Evolutionary conservation across 2,797 vertebrate species (phyloP), one percentile per base, ranked within the genome.

Genomic region (Spondyliosoma cantharus): DNA sequence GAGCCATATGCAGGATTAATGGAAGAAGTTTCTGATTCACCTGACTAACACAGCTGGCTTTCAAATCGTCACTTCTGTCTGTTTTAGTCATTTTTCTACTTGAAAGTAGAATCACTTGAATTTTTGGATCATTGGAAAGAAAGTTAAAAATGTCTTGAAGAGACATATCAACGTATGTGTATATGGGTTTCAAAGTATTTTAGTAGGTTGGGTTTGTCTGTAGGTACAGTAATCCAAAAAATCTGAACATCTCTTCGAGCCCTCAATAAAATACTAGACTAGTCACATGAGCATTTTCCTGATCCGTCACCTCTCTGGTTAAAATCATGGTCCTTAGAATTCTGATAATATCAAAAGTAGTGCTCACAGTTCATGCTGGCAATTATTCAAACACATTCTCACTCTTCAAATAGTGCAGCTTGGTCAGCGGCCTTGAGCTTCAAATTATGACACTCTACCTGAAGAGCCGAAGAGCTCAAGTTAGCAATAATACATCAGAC

Each of bases 1-100:
- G 57, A 43, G 4, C n/a, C 3, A 43, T 32, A 37, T 22, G 22
- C n/a, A 54, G 67, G 43, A 70, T 69, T 84, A 76, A 78, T 74
- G 70, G 71, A 73, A 4, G 56, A 75, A 16, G 59, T 54, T 45
- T 74, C 67, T 50, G 70, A 84, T 59, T 71, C 15, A 71, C 58
- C 68, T 17, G 59, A 63, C 52, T 54, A 19, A 68, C 68, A 49
- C 4, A n/a, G 25, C n/a, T 22, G 58, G 12, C 50, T 63, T 63
- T 79, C 74, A 56, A 46, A 53, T 22, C 68, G 37, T 32, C 54
- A 20, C 61, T 32, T 48, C 17, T 42, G 27, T 49, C 24, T 15
- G 48, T 76, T 64, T 75, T 5, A 66, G 22, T n/a, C 29, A 6
- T 22, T 79, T 71, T 57, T 57, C 16, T 17, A 3, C 57, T 43